Conservation (phyloP, 1,140 invertebrate species). For the Brachystomella parvula region DNA sequence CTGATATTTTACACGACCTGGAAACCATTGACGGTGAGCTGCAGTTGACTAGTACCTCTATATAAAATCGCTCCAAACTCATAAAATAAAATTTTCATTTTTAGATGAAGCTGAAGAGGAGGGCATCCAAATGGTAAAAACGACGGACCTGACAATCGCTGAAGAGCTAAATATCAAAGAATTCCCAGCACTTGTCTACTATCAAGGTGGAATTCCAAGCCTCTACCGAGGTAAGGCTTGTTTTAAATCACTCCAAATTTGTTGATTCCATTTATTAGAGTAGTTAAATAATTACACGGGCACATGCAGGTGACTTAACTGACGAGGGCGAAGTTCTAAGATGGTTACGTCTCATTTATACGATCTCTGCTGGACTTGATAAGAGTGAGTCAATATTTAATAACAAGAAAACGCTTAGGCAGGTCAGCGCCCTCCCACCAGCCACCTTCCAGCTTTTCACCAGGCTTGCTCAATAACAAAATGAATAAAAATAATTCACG, state of each 20-base stretch:
- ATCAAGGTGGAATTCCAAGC: slow-evolving; percentile 84
- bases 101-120: slow-evolving; percentile 4
- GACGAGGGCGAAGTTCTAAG: slow-evolving; percentile 82
- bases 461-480: too few relatives aligned
- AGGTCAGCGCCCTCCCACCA: too few relatives aligned
- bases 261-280: not conserved
- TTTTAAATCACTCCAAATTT: too few relatives aligned
- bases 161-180: slow-evolving; percentile 78
- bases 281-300: not conserved
- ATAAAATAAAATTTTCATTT: not conserved
- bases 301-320: slow-evolving; percentile 59
- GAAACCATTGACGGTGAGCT: slow-evolving; percentile 62
- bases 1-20: slow-evolving; percentile 73
- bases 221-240: slow-evolving; percentile 77
- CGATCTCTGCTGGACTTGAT: slow-evolving; percentile 12
- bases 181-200: slow-evolving; percentile 81
- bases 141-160: slow-evolving; percentile 77
- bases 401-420: too few relatives aligned
- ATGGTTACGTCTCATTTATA: slow-evolving; percentile 50
- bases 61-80: too few relatives aligned
- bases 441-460: too few relatives aligned
- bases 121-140: slow-evolving; percentile 89
- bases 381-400: slow-evolving; percentile 22
- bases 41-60: too few relatives aligned
- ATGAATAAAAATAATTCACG: too few relatives aligned